These are phyloP conservation scores for Sinosuthora webbiana DNA, from an alignment of 2,113 vertebrate species.

Conservation along the genomic window DNA sequence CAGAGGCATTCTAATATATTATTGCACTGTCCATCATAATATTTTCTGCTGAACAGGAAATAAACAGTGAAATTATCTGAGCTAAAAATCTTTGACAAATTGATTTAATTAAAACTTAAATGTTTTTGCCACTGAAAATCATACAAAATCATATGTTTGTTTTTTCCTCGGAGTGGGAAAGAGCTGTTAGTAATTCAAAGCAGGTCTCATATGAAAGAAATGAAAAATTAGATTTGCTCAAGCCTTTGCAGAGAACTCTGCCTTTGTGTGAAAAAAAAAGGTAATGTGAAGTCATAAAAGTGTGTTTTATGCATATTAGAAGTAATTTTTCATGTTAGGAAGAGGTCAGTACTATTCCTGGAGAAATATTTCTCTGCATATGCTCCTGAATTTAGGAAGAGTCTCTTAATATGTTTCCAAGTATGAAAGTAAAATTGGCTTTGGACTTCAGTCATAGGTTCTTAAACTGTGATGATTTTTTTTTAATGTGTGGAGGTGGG, in stretches of 20 bases:
- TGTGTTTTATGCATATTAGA: neutral
- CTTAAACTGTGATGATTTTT: neutral
- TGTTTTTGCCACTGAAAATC: neutral
- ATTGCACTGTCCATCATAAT: neutral
- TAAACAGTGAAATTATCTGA: neutral
- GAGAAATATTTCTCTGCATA: neutral
- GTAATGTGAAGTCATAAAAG: neutral
- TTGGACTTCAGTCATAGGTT: neutral
- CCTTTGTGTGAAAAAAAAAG: neutral
- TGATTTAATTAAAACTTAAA: conserved; percentile 27
- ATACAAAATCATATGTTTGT: neutral
- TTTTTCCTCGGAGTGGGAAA: neutral
- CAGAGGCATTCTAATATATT: neutral
- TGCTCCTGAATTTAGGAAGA: neutral
- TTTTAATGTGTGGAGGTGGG: neutral
- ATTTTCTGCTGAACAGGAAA: neutral
- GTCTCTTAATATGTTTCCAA: neutral
- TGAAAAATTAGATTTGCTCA: neutral
- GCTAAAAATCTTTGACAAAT: conserved; percentile 27
- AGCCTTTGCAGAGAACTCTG: neutral
- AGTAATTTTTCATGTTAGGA: neutral
- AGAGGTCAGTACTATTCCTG: neutral
- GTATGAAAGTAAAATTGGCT: neutral
- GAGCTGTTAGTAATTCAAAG: conserved; percentile 1
- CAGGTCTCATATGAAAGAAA: neutral